Evolutionary conservation across 92 coral and sea anemone species (phyloP).

Genomic region (Umimayanthus chanpuru): DNA sequence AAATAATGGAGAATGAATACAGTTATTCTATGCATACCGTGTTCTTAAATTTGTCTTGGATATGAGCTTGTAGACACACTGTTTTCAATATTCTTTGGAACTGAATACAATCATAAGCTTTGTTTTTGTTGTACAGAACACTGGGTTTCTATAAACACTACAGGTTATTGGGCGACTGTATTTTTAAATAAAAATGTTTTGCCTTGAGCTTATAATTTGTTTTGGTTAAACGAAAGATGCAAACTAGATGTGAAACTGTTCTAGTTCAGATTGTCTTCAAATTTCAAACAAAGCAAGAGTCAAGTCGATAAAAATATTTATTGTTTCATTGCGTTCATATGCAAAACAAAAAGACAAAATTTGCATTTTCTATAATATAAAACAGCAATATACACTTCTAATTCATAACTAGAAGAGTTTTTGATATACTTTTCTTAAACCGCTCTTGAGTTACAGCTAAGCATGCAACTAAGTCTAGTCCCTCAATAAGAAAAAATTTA

Average conservation of each 20-base stretch:
- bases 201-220: not conserved
- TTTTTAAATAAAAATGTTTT: not conserved
- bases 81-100: not conserved
- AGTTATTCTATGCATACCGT: not conserved
- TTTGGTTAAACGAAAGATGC: not conserved
- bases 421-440: not conserved
- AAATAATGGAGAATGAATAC: no score
- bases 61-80: no score
- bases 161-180: not conserved
- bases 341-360: slow-evolving; percentile 20
- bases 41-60: not conserved
- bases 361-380: not conserved
- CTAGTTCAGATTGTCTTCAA: not conserved
- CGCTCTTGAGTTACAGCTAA: not conserved
- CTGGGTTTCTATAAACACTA: not conserved
- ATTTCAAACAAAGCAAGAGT: not conserved
- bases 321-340: slow-evolving; percentile 1
- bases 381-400: not conserved
- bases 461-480: not conserved
- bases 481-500: not conserved
- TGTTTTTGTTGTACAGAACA: not conserved
- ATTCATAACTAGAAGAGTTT: not conserved
- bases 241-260: not conserved
- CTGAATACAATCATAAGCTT: not conserved
- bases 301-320: not conserved